phyloP scores from a whole-genome alignment of 2,797 vertebrate species.

The Lepidocolaptes lacrymiger region DNA sequence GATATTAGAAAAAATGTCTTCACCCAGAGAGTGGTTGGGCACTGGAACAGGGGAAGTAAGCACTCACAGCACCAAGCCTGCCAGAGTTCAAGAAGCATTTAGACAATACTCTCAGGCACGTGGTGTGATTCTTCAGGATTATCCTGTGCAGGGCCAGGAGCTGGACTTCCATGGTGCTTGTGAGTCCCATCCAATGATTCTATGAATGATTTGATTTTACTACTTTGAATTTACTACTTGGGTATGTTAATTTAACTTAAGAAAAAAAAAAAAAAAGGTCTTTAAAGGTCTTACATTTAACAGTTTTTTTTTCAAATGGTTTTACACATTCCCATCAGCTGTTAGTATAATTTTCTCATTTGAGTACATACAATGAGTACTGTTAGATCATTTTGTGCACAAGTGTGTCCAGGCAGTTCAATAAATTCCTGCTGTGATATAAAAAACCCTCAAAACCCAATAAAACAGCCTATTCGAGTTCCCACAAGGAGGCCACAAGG shows the following conservation, averaged over 20 bases:
- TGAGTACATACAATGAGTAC: not conserved
- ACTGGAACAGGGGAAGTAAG: not conserved
- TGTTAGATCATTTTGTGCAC: not conserved
- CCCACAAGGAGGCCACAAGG: not conserved
- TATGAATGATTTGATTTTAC: not conserved
- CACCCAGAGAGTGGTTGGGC: no score
- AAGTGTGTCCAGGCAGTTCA: not conserved
- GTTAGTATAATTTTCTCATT: not conserved
- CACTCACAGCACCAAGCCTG: not conserved
- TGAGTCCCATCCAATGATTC: no score
- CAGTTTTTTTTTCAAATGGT: not conserved
- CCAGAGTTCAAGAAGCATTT: not conserved
- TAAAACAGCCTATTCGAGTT: not conserved
- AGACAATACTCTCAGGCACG: not conserved
- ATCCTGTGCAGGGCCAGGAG: not conserved
- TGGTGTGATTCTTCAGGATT: not conserved
- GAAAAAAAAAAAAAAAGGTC: not conserved
- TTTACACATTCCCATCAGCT: not conserved
- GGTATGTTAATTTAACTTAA: not conserved
- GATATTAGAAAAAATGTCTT: not conserved
- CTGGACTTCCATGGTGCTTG: not conserved
- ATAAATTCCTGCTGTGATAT: not conserved
- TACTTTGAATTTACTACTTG: not conserved
- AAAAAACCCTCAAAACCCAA: no score
- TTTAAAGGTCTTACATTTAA: not conserved